These are phyloP conservation scores for Amiota communis DNA, from an alignment of 2,888 invertebrate species.

Conservation along the genomic window DNA sequence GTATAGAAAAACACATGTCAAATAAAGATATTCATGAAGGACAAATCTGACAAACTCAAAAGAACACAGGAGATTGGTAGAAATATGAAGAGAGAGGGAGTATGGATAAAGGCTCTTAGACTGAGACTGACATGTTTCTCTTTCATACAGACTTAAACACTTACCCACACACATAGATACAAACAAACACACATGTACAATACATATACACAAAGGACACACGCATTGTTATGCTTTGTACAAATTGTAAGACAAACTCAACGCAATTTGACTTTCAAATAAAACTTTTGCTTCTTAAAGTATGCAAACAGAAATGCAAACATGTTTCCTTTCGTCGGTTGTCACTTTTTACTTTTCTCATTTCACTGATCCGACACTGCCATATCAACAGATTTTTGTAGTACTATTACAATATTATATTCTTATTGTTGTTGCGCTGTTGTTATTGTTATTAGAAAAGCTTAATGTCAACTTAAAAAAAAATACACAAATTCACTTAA, in stretches of 20 bases:
- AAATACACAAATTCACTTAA: no score
- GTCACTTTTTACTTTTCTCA: not conserved
- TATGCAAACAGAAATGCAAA: conserved; percentile 8
- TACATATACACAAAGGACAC: not conserved
- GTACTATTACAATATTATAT: no score
- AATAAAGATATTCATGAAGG: not conserved
- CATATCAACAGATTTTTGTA: not conserved
- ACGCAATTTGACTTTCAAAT: conserved; percentile 29
- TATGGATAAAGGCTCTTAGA: no score
- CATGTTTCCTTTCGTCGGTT: conserved; percentile 4
- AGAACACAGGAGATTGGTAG: not conserved
- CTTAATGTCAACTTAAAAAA: no score
- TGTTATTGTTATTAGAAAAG: no score
- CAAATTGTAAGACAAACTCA: conserved; percentile 12
- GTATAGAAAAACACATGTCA: not conserved
- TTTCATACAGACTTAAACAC: not conserved
- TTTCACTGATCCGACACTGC: not conserved
- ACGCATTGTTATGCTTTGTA: conserved; percentile 13
- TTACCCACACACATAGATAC: not conserved
- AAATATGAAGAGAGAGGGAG: not conserved
- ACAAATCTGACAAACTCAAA: not conserved
- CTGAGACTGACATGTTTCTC: not conserved
- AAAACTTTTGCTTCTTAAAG: conserved; percentile 24
- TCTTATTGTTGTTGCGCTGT: no score
- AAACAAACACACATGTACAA: not conserved